A percentile compares a stretch with the other conserved stretches of the same genome.
phyloP scores from a whole-genome alignment of 2,113 vertebrate species.

The Onychorhynchus coronatus region DNA sequence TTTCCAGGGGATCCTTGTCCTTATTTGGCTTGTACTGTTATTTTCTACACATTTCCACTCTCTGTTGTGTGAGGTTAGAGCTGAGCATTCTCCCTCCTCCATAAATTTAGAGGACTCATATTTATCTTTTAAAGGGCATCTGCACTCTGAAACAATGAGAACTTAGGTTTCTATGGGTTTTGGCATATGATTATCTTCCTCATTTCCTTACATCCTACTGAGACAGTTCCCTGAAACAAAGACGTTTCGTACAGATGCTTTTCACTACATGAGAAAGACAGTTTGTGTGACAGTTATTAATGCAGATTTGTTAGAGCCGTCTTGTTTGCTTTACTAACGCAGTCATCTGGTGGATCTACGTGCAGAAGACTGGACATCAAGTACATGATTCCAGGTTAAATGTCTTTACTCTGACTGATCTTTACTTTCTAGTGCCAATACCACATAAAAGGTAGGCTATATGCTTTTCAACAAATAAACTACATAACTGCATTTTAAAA shows the following conservation, averaged over 20 bases:
- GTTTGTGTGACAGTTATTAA: background rate
- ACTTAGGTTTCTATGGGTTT: background rate
- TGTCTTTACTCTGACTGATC: background rate
- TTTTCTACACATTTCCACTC: background rate
- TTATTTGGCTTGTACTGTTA: background rate
- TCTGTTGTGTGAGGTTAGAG: background rate
- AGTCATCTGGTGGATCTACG: background rate
- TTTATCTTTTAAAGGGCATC: background rate
- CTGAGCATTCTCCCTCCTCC: background rate
- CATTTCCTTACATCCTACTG: background rate
- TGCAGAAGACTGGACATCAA: constrained; percentile 2
- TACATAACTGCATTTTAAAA: background rate
- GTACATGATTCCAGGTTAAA: background rate
- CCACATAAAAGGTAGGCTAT: background rate
- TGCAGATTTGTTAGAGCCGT: background rate
- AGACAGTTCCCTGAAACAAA: background rate
- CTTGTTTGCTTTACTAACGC: background rate
- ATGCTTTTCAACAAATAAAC: background rate
- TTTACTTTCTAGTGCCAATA: background rate
- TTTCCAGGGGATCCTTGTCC: background rate
- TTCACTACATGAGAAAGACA: background rate
- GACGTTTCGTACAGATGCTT: background rate
- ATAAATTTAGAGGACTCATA: background rate
- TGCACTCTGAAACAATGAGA: background rate
- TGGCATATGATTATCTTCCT: background rate